phyloP scores from a whole-genome alignment of 2,797 vertebrate species.

The Peromyscus nudipes region DNA sequence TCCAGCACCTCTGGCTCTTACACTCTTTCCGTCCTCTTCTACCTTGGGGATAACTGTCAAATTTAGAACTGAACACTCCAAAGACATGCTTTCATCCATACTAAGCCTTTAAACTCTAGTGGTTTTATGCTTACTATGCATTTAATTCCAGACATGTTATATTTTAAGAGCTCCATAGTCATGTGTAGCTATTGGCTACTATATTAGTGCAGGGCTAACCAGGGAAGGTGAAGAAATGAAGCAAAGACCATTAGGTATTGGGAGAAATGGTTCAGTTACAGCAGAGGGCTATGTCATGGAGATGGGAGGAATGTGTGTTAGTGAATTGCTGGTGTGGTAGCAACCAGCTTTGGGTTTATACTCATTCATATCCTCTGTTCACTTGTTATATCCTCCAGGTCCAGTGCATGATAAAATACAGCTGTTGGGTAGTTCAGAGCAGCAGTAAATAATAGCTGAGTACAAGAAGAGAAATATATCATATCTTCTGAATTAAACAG shows the following conservation, averaged over 20 bases:
- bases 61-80: not conserved
- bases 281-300: not conserved
- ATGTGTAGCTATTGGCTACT: not conserved
- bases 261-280: not conserved
- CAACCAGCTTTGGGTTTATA: slow-evolving; percentile 7
- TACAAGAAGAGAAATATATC: slow-evolving; percentile 62
- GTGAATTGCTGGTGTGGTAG: not conserved
- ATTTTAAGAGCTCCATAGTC: not conserved
- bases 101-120: slow-evolving; percentile 28
- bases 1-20: not conserved
- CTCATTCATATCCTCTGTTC: not conserved
- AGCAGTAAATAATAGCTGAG: slow-evolving; percentile 57
- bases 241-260: not conserved
- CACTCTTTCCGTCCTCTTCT: not conserved
- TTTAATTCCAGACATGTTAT: not conserved
- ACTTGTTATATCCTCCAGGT: not conserved
- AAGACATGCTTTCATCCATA: not conserved
- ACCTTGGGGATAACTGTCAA: not conserved
- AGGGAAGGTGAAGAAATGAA: not conserved
- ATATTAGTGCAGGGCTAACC: not conserved
- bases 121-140: not conserved
- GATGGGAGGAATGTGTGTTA: slow-evolving; percentile 5
- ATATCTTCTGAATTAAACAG: slow-evolving; percentile 59
- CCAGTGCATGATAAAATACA: slow-evolving; percentile 51
- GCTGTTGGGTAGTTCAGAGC: slow-evolving; percentile 54